Base-by-base conservation (phyloP, 1,140 invertebrate genomes). In the Hermetia illucens region DNA sequence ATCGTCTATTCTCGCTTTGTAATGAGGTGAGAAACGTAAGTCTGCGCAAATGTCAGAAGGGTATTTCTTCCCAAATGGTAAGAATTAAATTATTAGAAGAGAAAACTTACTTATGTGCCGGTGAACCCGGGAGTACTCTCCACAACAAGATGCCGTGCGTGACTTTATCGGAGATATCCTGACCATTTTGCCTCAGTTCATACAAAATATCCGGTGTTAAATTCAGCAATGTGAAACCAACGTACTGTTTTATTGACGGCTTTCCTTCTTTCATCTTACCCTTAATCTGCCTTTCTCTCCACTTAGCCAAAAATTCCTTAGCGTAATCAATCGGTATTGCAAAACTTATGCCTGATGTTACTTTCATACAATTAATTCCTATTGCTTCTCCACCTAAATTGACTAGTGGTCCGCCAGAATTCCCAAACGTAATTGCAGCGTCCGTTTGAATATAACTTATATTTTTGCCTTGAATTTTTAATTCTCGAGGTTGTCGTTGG, bases 371-470 rank as follows among this genome's bases (percentile, higher is more conserved):
- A 54, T 93, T 95, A 22, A 96, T 88, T 10, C 91, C 92, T 53
- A 96, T 91, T 0, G 80, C 90, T 65, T 94, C 86, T 2, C 89
- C 89, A 57, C 92, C 83, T 46, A 95, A 62, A 64, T 96, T 94
- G 0, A 95, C 79, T 6, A 96, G 55, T 1, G 92, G 92, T 0
- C 92, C 91, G 12, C 92, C 91, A 13, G 88, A 93, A 65, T 95
- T 95, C 6, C 90, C 91, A 67, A 90, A 91, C 3, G 85, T 95
- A 42, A 96, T 93, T 1, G 86, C 76, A 24, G 90, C 90, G 67
- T 96, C 91, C 0, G 91, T 95, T 65, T 96, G 92, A 45, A 95
- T 90, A 57, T 94, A 95, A 24, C 78, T 76, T 68, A 93, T 89
- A 48, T 87, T 75, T 58, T 75, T 55, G 58, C 79, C 75, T 43